Conservation (phyloP, 2,113 vertebrate genomes). For the Theristicus caerulescens region DNA sequence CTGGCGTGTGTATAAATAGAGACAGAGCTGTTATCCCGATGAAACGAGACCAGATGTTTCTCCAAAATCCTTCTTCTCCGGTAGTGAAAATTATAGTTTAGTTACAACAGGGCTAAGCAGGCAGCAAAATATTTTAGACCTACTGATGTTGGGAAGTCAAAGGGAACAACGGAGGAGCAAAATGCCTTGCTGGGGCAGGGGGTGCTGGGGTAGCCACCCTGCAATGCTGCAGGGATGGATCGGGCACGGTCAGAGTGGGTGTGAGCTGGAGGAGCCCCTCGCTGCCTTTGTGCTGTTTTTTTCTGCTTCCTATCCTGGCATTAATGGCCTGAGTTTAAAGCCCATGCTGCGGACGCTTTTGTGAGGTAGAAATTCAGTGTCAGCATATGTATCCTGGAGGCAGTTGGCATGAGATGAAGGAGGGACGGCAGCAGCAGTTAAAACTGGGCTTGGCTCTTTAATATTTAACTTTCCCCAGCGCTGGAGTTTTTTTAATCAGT, state of each 20-base stretch:
- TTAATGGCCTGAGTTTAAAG: slow-evolving; percentile 10
- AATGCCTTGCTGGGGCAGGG: neutral
- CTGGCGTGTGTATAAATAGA: slow-evolving; percentile 68
- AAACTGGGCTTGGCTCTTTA: slow-evolving; percentile 59
- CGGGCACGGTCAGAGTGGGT: rapidly evolving
- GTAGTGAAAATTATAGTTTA: slow-evolving; percentile 58
- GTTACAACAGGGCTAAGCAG: slow-evolving; percentile 47
- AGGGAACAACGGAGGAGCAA: neutral
- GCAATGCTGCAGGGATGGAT: neutral
- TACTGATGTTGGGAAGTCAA: slow-evolving; percentile 19
- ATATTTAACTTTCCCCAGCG: slow-evolving; percentile 58
- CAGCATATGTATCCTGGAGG: slow-evolving; percentile 56
- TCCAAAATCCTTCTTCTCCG: slow-evolving; percentile 65
- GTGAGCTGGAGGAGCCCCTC: neutral
- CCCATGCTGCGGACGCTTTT: neutral
- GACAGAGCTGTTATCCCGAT: slow-evolving; percentile 64
- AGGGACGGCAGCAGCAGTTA: slow-evolving; percentile 40
- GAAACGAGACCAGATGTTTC: slow-evolving; percentile 76
- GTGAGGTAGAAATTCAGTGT: slow-evolving; percentile 55
- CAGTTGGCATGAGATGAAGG: slow-evolving; percentile 67
- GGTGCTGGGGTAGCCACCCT: neutral
- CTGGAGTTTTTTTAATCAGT: neutral
- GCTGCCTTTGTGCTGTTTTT: neutral
- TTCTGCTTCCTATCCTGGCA: slow-evolving; percentile 2
- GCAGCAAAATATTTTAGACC: slow-evolving; percentile 38